These are phyloP conservation scores for Limnephilus lunatus DNA, from an alignment of 2,888 invertebrate species.

Conservation along the genomic window DNA sequence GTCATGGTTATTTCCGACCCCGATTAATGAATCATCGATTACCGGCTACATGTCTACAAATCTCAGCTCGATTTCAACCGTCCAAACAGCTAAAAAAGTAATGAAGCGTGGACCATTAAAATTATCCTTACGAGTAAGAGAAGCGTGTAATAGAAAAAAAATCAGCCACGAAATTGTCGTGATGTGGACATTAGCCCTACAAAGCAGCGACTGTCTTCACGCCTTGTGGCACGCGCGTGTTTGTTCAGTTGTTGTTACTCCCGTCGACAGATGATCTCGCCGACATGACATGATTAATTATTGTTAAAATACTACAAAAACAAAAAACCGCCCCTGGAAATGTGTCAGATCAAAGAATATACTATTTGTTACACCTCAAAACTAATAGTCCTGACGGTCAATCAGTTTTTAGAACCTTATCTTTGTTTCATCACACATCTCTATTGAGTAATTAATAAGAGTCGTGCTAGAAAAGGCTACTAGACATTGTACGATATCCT, in stretches of 20 bases:
- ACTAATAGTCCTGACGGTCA: not conserved
- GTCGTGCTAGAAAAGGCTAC: not conserved
- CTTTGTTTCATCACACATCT: not conserved
- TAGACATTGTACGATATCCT: not conserved
- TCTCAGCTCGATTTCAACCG: not conserved
- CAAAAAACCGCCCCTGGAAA: not conserved
- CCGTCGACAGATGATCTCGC: conserved; percentile 10
- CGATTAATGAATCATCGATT: conserved; percentile 2
- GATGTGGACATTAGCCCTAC: conserved; percentile 46
- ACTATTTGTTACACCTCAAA: not conserved
- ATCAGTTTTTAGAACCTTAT: not conserved
- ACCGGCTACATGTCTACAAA: not conserved
- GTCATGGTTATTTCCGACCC: not conserved
- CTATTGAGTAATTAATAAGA: not conserved
- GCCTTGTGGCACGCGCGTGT: conserved; percentile 47
- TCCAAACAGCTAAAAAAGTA: not conserved
- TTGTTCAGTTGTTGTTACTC: conserved; percentile 39
- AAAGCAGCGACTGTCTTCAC: conserved; percentile 31
- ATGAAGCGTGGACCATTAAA: not conserved
- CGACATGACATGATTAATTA: conserved; percentile 27
- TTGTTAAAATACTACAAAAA: conserved; percentile 14
- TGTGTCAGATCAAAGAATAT: not conserved
- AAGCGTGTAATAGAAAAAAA: conserved; percentile 9
- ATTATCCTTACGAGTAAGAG: not conserved
- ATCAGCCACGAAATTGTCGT: conserved; percentile 32